Evolutionary conservation across 1,140 invertebrate species (phyloP), one percentile per base, ranked within the genome.

Genomic region (Drosophila saltans): DNA sequence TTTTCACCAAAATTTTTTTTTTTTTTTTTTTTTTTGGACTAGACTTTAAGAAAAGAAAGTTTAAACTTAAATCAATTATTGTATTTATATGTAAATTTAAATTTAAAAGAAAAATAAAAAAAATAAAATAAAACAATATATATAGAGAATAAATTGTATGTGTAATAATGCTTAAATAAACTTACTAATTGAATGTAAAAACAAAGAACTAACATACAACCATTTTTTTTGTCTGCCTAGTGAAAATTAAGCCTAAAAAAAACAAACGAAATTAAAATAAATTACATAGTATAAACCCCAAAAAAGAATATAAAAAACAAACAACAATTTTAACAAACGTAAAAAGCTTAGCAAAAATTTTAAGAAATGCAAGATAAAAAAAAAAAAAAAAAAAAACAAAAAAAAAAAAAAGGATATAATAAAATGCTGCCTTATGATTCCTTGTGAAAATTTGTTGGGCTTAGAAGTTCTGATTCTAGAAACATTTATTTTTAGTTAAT

Each of bases 381-480:
- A 40, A 33, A 45, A 40, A 63, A 16, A 16, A 16, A 16, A 81
- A 72, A 78, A 72, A 43, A 9, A 63, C 60, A 26, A 40, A 33
- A 45, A 40, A 63, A 11, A 65, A 59, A 30, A 60, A 61, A 69
- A 39, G 9, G 16, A 66, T 69, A 58, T 57, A 45, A 45, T 66
- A 60, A 90, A 91, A 80, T 82, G 89, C 89, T 91, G 88, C 88
- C 88, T 91, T 91, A 91, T 91, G 75, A 91, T 91, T 91, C 88
- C 88, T 89, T 80, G 78, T 91, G 82, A 89, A 81, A 52, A 80
- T 86, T 72, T 71, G 69, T 72, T 80, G 61, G 55, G 63, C 26
- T 33, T 33, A 26, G 28, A 57, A 30, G n/a, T 36, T 33, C 56
- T 28, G 55, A 33, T 57, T 57, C 55, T 77, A 72, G 26, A 63